phyloP scores from a whole-genome alignment of 2,797 vertebrate species.

The Fratercula arctica region DNA sequence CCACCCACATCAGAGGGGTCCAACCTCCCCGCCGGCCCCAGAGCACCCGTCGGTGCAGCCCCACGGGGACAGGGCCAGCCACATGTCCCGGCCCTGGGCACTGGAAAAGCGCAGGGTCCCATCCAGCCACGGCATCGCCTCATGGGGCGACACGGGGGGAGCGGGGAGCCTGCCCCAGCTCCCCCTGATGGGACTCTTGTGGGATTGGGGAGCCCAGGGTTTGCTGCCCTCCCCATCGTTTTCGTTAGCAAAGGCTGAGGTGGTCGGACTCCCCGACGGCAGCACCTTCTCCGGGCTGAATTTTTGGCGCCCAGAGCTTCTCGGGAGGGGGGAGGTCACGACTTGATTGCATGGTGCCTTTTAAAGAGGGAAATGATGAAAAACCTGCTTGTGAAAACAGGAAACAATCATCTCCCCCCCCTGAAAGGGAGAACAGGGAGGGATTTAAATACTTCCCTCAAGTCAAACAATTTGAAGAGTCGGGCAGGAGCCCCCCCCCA shows the following conservation, averaged over 20 bases:
- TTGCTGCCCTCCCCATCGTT: not conserved
- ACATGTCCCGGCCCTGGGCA: rapidly evolving
- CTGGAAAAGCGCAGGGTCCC: not conserved
- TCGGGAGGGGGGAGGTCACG: not conserved
- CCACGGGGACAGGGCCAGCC: not conserved
- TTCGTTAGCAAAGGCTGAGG: not conserved
- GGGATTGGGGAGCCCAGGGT: not conserved
- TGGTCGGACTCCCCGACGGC: not conserved
- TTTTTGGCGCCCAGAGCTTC: not conserved
- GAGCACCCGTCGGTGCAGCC: rapidly evolving
- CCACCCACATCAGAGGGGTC: rapidly evolving
- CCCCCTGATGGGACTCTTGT: rapidly evolving
- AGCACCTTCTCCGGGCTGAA: not conserved
- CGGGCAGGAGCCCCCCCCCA: not conserved
- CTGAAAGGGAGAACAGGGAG: not conserved
- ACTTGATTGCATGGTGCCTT: not conserved
- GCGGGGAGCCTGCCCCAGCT: not conserved
- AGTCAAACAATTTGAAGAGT: not conserved
- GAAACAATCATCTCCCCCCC: not conserved
- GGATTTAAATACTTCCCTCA: not conserved
- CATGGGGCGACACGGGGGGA: not conserved
- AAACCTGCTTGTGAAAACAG: not conserved
- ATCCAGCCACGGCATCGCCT: rapidly evolving
- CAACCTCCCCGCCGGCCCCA: too few relatives aligned
- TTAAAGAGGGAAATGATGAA: not conserved